These are phyloP conservation scores for Gallirallus australis DNA, from an alignment of 2,797 vertebrate species.

Conservation along the genomic window DNA sequence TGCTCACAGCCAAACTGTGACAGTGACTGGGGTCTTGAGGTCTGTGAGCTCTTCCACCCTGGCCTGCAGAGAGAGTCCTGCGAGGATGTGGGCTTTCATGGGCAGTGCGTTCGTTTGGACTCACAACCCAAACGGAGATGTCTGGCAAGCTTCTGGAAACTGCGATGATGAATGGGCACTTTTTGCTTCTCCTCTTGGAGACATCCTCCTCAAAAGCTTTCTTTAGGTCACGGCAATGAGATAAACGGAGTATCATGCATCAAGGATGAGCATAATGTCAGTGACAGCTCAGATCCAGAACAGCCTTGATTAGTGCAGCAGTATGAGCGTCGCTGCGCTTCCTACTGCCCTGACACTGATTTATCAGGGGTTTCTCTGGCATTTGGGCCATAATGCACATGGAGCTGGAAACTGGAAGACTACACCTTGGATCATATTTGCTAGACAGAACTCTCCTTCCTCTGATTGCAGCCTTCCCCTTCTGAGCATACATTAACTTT, in stretches of 20 bases:
- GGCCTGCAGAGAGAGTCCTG: background rate
- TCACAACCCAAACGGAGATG: background rate
- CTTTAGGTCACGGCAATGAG: background rate
- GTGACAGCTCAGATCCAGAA: background rate
- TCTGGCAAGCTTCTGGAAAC: background rate
- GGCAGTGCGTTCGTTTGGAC: background rate
- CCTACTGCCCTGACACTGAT: background rate
- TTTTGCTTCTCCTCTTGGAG: background rate
- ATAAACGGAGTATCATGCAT: background rate
- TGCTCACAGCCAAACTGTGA: background rate
- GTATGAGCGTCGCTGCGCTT: background rate
- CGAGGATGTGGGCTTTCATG: background rate
- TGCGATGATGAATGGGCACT: background rate
- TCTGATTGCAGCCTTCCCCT: background rate
- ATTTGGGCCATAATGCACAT: background rate
- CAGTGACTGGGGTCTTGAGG: background rate
- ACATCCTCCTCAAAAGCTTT: background rate
- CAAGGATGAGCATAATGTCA: accelerated
- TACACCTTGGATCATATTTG: background rate
- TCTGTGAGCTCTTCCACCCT: background rate
- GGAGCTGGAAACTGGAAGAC: background rate
- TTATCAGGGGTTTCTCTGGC: background rate
- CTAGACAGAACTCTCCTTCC: background rate
- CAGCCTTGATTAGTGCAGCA: accelerated
- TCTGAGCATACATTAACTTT: background rate